These are phyloP conservation scores for Cydia pomonella DNA, from an alignment of 1,140 invertebrate species.

Conservation along the genomic window DNA sequence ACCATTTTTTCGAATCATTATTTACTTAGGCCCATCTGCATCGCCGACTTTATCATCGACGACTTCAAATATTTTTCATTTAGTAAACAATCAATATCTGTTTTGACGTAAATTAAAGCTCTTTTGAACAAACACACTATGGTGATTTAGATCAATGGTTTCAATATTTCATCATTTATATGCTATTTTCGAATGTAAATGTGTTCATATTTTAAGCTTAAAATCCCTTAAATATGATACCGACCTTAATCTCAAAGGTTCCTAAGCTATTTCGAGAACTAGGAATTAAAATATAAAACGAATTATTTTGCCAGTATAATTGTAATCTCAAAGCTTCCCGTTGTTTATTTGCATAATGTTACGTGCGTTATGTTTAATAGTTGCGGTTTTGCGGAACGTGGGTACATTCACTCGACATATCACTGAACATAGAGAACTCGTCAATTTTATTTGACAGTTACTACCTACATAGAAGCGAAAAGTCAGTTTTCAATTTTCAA, in stretches of 20 bases:
- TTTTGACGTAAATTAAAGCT: no score
- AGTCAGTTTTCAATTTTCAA: no score
- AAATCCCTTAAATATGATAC: background rate
- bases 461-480: no score
- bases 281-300: background rate
- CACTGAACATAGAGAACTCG: no score
- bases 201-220: background rate
- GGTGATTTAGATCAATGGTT: background rate
- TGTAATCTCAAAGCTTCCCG: no score
- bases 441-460: no score
- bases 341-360: no score
- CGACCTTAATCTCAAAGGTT: background rate
- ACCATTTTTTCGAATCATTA: constrained; percentile 52
- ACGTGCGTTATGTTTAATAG: no score
- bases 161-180: background rate
- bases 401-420: no score
- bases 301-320: no score
- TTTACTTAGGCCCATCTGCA: constrained; percentile 50
- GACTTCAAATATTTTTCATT: constrained; percentile 49
- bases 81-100: background rate
- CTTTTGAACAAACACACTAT: no score
- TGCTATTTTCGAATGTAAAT: background rate
- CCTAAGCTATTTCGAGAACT: background rate
- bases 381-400: no score
- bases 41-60: constrained; percentile 42